Base-by-base conservation (phyloP, 2,888 invertebrate species). In the Conchocele bisecta region DNA sequence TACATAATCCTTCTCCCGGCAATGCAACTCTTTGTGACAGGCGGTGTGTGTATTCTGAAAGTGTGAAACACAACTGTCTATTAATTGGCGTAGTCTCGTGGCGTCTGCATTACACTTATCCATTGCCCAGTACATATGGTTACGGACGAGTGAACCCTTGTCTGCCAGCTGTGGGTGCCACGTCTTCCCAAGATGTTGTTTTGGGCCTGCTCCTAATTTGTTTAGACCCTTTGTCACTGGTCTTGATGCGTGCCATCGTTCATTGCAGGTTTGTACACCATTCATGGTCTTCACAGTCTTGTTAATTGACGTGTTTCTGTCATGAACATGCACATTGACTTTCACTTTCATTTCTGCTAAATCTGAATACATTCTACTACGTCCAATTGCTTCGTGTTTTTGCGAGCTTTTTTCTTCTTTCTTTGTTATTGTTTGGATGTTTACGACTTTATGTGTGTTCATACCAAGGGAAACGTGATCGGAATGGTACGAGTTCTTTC, bases 191-290 rank as follows among this genome's bases (percentile, higher is more conserved):
- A 53, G 53, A 29, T 63, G 42, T 24, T 29, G 29, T 7, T 33
- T 24, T 26, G 66, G 44, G 6, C 66, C 66, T 6, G 48, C 26
- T 41, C 51, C 39, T 1, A 58, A 15, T 26, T 67, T 57, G 17
- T 48, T 50, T 17, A 65, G 31, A 6, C 31, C 41, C 31, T 50
- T 20, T 1, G 51, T 22, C n/a, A 67, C 51, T 33, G 58, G 44
- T 44, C 59, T 67, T 20, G 67, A 44, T 15, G 51, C 59, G 39
- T 67, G 67, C 59, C 67, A 59, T 26, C 51, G n/a, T 22, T 66
- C 66, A 24, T 67, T 59, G 29, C 58, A 61, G 41, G 51, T 61
- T 26, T 61, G 20, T 11, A 42, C 53, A 31, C 48, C 33, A 42
- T 68, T 35, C 5, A 54, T 39, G 42, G 33, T 33, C 26, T 22